Base-by-base conservation (phyloP, 2,888 invertebrate species). In the Yponomeuta malinellus region DNA sequence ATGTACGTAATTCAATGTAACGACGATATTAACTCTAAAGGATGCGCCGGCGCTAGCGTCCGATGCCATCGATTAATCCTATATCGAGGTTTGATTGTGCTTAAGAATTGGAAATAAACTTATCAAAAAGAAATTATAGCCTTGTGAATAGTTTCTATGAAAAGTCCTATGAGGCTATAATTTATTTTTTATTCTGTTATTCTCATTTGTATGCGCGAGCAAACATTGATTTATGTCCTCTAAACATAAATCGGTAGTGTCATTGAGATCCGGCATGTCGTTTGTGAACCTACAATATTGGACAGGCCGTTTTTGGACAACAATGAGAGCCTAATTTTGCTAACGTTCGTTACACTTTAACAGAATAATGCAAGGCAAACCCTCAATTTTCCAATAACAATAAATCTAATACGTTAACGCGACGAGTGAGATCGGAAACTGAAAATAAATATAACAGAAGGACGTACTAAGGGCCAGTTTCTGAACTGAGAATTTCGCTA, bases 351-450 rank as follows among this genome's bases (percentile, higher is more conserved):
- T 65, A 65, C 65, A 29, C 29, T 10, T 65, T 33, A 65, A 65
- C 33, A 65, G 67, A 10, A 70, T 48, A 70, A 70, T 70, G 43
- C 63, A 63, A 15, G 69, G 52, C 68, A 31, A 68, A 31, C 68
- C 68, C 68, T 63, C 69, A 59, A 52, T 59, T 63, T 70, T 63
- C 4, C 37, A 63, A 63, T 63, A 70, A 70, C 63, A 63, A 63
- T 43, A 63, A 63, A n/a, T n/a, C 63, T 33, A 69, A 15, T 69
- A 63, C 43, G 15, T 15, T 15, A 52, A 10, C 10, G n/a, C 52
- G 15, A 37, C 63, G 0, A 8, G 48, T 48, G 12, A 33, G 68
- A 52, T 68, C 48, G 69, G 71, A 63, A 72, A 15, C 52, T 3
- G 10, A 52, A 52, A 52, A 52, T 4, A 15, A 59, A 59, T 59